Percentiles rank a stretch among this genome's conserved stretches.
phyloP scores from a whole-genome alignment of 2,888 invertebrate genomes.

The Micoletzkya japonica region DNA sequence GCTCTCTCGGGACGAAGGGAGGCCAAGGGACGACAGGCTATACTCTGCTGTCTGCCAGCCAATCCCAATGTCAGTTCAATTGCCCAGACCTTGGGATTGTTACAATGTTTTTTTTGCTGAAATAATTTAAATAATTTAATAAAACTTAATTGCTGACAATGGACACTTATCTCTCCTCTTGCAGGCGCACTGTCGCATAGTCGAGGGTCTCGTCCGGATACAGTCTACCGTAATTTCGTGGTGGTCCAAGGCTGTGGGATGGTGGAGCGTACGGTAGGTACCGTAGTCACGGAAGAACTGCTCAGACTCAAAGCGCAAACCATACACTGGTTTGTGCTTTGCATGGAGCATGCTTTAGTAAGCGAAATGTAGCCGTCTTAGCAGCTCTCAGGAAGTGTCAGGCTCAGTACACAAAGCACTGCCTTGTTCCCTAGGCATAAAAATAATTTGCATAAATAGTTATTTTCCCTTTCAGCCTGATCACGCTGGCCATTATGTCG shows the following conservation, averaged over 20 bases:
- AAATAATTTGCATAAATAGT: too few species aligned
- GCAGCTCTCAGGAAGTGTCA: too few species aligned
- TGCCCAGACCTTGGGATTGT: background rate
- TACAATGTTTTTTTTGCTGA: background rate
- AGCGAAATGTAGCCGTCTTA: too few species aligned
- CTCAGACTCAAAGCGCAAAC: background rate
- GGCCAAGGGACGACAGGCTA: slow-evolving; percentile 36
- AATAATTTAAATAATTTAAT: background rate
- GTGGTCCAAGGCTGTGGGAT: slow-evolving; percentile 39
- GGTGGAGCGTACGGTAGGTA: slow-evolving; percentile 40
- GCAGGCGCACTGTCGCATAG: slow-evolving; percentile 35
- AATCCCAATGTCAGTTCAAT: slow-evolving; percentile 39
- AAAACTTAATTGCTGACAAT: background rate
- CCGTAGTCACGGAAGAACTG: background rate
- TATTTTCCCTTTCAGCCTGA: slow-evolving; percentile 32
- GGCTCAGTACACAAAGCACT: too few species aligned
- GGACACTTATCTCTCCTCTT: background rate
- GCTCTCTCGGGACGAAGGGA: slow-evolving; percentile 50
- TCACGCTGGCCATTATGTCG: slow-evolving; percentile 40
- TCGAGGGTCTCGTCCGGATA: slow-evolving; percentile 37
- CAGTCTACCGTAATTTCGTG: slow-evolving; percentile 33
- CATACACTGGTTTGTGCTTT: background rate
- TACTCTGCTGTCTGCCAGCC: slow-evolving; percentile 51
- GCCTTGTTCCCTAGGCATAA: too few species aligned
- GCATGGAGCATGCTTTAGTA: too few species aligned